These are phyloP conservation scores for Cottoperca gobio DNA, from an alignment of 2,797 vertebrate genomes.

Conservation along the genomic window DNA sequence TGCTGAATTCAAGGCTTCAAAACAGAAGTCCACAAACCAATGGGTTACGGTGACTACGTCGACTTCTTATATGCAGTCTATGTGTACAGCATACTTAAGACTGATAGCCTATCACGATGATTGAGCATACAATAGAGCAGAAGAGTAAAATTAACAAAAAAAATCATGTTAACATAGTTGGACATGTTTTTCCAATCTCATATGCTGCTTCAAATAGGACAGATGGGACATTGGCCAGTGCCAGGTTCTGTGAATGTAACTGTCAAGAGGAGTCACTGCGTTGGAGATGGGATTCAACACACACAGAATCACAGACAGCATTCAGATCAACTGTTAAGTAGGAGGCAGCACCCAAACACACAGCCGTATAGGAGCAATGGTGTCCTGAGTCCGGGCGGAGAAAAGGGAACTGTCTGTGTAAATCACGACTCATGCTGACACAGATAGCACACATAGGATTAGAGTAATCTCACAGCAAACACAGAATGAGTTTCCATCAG, in stretches of 20 bases:
- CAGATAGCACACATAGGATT: constrained; percentile 32
- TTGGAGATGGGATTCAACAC: constrained; percentile 24
- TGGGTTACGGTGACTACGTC: too few relatives aligned
- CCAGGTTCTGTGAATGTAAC: constrained; percentile 37
- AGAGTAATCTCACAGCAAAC: constrained; percentile 51
- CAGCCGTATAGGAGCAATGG: constrained; percentile 3
- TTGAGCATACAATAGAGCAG: background rate
- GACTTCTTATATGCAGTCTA: too few relatives aligned
- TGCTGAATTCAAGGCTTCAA: too few relatives aligned
- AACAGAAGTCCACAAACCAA: too few relatives aligned
- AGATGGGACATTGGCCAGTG: constrained; percentile 42
- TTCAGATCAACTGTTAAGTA: constrained; percentile 27
- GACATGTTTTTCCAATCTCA: constrained; percentile 13
- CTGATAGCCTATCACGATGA: background rate
- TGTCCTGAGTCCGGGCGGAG: background rate
- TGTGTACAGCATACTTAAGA: background rate
- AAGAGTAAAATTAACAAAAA: background rate
- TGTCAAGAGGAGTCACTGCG: constrained; percentile 29
- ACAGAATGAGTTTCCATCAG: constrained; percentile 22
- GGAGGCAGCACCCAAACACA: constrained; percentile 33
- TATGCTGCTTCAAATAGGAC: constrained; percentile 39
- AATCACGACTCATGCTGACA: constrained; percentile 28
- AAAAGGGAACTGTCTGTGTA: background rate
- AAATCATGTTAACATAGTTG: background rate
- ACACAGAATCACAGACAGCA: constrained; percentile 18